Evolutionary conservation across 2,113 vertebrate genomes (phyloP).

Genomic region (Stigmatopora nigra): DNA sequence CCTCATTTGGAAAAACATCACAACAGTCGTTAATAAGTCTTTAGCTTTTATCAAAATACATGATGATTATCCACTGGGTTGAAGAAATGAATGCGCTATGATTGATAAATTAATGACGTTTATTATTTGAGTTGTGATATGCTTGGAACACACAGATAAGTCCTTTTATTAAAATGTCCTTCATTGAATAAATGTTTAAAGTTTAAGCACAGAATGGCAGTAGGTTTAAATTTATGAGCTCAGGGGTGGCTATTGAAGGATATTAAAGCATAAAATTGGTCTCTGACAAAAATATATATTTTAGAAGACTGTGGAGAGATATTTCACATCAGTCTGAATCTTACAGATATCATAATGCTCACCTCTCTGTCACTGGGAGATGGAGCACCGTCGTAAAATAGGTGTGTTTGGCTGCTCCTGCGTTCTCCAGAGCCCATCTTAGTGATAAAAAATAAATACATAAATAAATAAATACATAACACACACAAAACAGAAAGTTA

Average conservation of each 20-base stretch:
- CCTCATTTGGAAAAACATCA: background rate
- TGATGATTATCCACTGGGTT: background rate
- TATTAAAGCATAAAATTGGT: slow-evolving; percentile 14
- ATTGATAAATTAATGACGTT: background rate
- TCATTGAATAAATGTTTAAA: background rate
- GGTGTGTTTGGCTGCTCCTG: slow-evolving; percentile 54
- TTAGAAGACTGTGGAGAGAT: slow-evolving; percentile 9
- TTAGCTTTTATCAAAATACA: background rate
- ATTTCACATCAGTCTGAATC: background rate
- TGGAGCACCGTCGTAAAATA: slow-evolving; percentile 68
- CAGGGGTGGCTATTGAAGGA: slow-evolving; percentile 21
- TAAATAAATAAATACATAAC: background rate
- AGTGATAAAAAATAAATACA: background rate
- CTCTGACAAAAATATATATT: slow-evolving; percentile 11
- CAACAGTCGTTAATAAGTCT: background rate
- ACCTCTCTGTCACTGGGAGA: slow-evolving; percentile 82
- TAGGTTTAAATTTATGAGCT: slow-evolving; percentile 7
- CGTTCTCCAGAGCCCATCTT: slow-evolving; percentile 60
- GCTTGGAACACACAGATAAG: background rate
- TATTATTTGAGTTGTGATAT: background rate
- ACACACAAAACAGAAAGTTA: background rate
- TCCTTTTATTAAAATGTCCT: background rate
- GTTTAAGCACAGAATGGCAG: slow-evolving; percentile 7
- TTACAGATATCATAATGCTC: slow-evolving; percentile 35
- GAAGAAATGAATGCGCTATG: background rate